Evolutionary conservation across 2,113 vertebrate genomes (phyloP), one percentile per base, ranked within the genome.

Genomic region (Cygnus atratus): DNA sequence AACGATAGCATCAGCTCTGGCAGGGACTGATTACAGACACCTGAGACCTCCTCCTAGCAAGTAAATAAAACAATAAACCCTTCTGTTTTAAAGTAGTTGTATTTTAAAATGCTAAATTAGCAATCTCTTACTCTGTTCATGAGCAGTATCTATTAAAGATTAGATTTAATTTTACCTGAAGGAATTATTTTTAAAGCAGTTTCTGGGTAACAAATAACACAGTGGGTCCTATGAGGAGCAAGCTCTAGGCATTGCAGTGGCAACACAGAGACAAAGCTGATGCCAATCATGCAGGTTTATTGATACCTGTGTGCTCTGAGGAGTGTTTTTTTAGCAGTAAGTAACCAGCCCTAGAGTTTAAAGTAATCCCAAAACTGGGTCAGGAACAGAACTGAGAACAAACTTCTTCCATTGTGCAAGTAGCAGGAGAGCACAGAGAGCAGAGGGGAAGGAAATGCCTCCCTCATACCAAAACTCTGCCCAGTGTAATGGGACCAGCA

Each of bases 11-110:
- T 94, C 94, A 1, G 63, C 26, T 4, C 65, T 41, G 11, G 4
- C 37, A 12, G 25, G 87, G 84, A 59, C 66, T 9, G 4, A 11
- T 43, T 82, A 93, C 90, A 91, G 96, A 97, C 75, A 97, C 95
- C 94, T 35, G 94, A 97, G 79, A 82, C 75, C 92, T 74, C 44
- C 54, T 77, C 11, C 44, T 39, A 71, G 82, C 17, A 84, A 78
- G 41, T 57, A 68, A 84, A 78, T 79, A 62, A 83, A 92, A 78
- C 37, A 74, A 67, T 78, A 71, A 84, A 58, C 24, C n/a, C 17
- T 79, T 18, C 61, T 75, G 37, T 28, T 82, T 74, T 67, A 74
- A 67, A 76, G 39, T 5, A 66, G 21, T 8, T 3, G 0, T 31
- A 5, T 22, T 87, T 54, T 50, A 41, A 90, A 91, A 50, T 4